Evolutionary conservation across 37 sponge, comb jelly and placozoan genomes (phyloP), one percentile per base, ranked within the genome.

Genomic region (Bolinopsis microptera): DNA sequence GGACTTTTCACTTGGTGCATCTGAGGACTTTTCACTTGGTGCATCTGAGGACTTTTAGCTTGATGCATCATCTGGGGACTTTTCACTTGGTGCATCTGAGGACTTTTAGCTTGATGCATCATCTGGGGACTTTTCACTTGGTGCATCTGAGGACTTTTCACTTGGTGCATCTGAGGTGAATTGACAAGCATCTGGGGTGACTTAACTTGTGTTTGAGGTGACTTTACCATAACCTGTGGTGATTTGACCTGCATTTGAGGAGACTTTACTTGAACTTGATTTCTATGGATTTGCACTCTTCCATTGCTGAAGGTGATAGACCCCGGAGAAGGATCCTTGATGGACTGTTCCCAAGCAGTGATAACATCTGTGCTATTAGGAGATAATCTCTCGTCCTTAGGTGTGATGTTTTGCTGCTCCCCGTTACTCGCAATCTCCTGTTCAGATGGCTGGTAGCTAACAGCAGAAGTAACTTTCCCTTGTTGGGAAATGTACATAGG

Each of bases 301-400:
- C 80, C 80, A 77, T 77, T 77, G 37, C 32, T 27, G 80, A 77
- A 77, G 18, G 80, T 77, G 35, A 77, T 77, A 35, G 80, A 77
- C 21, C 27, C 41, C 24, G 90, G 34, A 8, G 61, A n/a, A 34
- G 90, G 90, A 13, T 86, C 61, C 23, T 86, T 86, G 61, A 86
- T 86, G 0, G 90, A 41, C 90, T 86, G 90, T 23, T 86, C 90
- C 90, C 90, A 86, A 39, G 32, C 90, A 86, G 8, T 86, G 90
- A 86, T 86, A 8, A 86, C 90, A 2, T 72, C 31, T n/a, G 61
- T 86, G 16, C 38, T 36, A 25, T 35, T 41, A 25, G 90, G 90
- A 41, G 90, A 86, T 27, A 86, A 40, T 38, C 90, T 28, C 26
- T 86, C 90, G 36, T 86, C 90, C 90, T 86, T 86, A 28, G 31